Base-by-base conservation (phyloP, 1,140 invertebrate genomes). In the Camponotus vicinus region DNA sequence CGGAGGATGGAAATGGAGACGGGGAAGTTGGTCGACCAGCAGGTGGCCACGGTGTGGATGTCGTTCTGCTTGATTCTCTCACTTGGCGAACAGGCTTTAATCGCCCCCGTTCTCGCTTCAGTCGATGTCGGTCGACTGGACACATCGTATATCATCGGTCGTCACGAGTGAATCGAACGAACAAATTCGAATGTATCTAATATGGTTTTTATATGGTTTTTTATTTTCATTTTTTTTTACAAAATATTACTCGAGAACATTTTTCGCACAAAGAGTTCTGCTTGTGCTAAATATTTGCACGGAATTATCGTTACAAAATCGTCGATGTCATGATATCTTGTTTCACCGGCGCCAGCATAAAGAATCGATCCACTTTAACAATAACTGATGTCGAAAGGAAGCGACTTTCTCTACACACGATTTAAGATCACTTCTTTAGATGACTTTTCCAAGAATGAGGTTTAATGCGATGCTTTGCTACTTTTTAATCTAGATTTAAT, bases 31-130 rank as follows among this genome's bases (percentile, higher is more conserved):
- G 49, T 13, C 77, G 34, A 45, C 9, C 55, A 88, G 82, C 88
- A 89, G 87, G 88, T 89, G 87, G 82, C 79, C 37, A 21, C 9
- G 21, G 55, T 67, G 70, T 66, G 78, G 87, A 79, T 40, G 49
- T 73, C 67, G 69, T 71, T 84, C 49, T 61, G 79, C 63, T 66
- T 66, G 9, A 27, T 78, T 69, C 34, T 80, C 87, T 67, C 69
- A 21, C 7, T 55, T 73, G 78, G 79, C 57, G 75, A 89, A 75
- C 69, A 57, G 88, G 45, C 83, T 86, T 89, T 82, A 89, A 88
- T 89, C 87, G 76, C 57, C 32, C 27, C 32, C 87, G 70, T 88
- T 88, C 87, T 88, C 75, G 67, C 52, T 69, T 67, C 55, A 52
- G 49, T 52, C 67, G 67, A 18, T 45, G 61, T 66, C 76, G 42